phyloP scores from a whole-genome alignment of 1,140 invertebrate genomes.

The Drosophila erecta region DNA sequence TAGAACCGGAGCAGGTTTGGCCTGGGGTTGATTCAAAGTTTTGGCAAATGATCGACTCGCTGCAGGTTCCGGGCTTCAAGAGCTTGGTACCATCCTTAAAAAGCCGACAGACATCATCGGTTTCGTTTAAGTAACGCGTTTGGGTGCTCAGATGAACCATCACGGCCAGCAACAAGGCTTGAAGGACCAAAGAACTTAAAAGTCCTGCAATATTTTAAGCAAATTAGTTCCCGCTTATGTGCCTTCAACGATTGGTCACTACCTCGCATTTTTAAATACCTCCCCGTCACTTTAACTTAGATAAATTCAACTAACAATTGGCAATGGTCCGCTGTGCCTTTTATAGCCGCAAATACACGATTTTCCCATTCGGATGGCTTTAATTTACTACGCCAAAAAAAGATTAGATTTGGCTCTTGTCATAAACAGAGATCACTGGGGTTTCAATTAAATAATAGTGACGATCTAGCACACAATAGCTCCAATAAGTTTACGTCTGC shows the following conservation, averaged over 20 bases:
- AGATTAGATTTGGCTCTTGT: conserved; percentile 64
- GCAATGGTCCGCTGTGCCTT: conserved; percentile 5
- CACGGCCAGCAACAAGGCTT: conserved; percentile 19
- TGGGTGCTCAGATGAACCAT: conserved; percentile 45
- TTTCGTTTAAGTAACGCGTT: conserved; percentile 25
- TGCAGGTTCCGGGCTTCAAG: conserved; percentile 62
- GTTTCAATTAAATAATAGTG: conserved; percentile 11
- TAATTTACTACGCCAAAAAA: conserved; percentile 53
- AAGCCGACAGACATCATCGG: conserved; percentile 58
- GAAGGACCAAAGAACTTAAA: conserved; percentile 1
- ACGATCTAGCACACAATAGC: not conserved
- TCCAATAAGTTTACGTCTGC: not conserved
- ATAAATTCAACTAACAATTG: conserved; percentile 36
- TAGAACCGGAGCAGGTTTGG: not conserved
- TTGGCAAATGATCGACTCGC: conserved; percentile 49
- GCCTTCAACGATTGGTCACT: not conserved
- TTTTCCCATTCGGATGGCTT: conserved; percentile 34
- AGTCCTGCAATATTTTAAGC: conserved; percentile 11
- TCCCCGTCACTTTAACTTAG: conserved; percentile 8
- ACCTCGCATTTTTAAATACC: conserved; percentile 29
- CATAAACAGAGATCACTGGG: conserved; percentile 20
- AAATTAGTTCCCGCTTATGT: not conserved
- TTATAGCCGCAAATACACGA: conserved; percentile 28
- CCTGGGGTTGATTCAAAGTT: conserved; percentile 10
- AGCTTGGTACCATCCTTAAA: conserved; percentile 50